Evolutionary conservation across 2,888 invertebrate genomes (phyloP).

Genomic region (Dione vanillae): DNA sequence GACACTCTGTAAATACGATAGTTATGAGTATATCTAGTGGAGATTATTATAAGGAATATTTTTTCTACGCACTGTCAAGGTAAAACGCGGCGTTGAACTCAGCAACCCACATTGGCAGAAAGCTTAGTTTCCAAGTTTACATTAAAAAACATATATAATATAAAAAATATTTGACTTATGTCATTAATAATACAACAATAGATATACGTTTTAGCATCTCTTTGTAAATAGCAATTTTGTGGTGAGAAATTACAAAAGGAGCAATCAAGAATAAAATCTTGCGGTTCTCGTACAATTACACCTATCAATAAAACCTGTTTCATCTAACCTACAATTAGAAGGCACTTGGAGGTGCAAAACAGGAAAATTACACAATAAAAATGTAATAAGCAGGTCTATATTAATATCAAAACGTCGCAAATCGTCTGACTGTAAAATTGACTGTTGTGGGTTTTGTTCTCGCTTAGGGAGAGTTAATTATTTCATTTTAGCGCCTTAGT

Average conservation of each 20-base stretch:
- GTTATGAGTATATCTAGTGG: background rate
- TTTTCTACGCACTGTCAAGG: background rate
- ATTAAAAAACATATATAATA: too few species aligned
- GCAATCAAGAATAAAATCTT: background rate
- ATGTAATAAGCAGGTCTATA: background rate
- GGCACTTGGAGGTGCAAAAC: conserved; percentile 24
- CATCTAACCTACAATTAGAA: conserved; percentile 6
- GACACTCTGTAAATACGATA: background rate
- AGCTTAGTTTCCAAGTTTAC: background rate
- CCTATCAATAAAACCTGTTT: conserved; percentile 21
- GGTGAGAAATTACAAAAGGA: conserved; percentile 6
- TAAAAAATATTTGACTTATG: background rate
- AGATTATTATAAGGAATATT: background rate
- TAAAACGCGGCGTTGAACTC: background rate
- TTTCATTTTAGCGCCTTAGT: background rate
- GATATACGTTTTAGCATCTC: background rate
- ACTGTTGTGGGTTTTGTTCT: background rate
- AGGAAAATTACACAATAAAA: conserved; percentile 16
- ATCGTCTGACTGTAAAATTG: background rate
- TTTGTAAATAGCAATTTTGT: conserved; percentile 11
- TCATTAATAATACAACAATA: too few species aligned
- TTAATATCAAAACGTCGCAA: background rate
- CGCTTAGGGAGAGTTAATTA: background rate
- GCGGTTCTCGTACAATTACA: background rate
- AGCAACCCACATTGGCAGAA: background rate